Evolutionary conservation across 2,113 vertebrate genomes (phyloP), one percentile per base, ranked within the genome.

Genomic region (Trematocara variabile): DNA sequence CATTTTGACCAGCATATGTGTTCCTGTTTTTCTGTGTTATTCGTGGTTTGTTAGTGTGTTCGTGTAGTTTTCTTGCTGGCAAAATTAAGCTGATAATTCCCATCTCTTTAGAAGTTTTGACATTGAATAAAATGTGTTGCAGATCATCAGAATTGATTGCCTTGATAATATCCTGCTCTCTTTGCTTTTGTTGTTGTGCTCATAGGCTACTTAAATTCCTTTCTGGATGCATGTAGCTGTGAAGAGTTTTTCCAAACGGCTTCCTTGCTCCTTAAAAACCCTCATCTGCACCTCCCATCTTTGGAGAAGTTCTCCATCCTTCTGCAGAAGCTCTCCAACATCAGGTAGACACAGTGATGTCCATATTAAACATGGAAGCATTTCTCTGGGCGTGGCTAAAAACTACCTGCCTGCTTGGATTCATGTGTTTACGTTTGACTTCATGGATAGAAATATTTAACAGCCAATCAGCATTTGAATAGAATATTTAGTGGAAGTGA

Each of bases 311-410:
- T 98, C 84, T 97, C 96, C 84, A 96, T 98, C 87, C 93, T 98
- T 53, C 96, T 99, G 10, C 98, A 98, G 94, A 99, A 98, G 53
- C 97, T 99, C 90, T 99, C 98, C 48, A 96, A 95, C 90, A 96
- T 98, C 89, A 98, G 97, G 98, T 98, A 86, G 10, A 60, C 10
- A 28, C 82, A 78, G 7, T 46, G 3, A 34, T 39, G 13, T 60
- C n/a, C 34, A 70, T 22, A n/a, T 30, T 82, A 34, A 16, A 30
- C 41, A 46, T 44, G 20, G 65, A 73, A 25, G 8, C 14, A 73
- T 73, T 73, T 73, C 41, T 73, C 22, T 48, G 39, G 20, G 14
- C 8, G 5, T 73, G 7, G 68, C 14, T 73, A 75, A 75, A 48
- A 48, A 18, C 14, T 75, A 30, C 41, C 68, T 30, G 14, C 68